Evolutionary conservation across 2,888 invertebrate species (phyloP).

Genomic region (Yponomeuta malinellus): DNA sequence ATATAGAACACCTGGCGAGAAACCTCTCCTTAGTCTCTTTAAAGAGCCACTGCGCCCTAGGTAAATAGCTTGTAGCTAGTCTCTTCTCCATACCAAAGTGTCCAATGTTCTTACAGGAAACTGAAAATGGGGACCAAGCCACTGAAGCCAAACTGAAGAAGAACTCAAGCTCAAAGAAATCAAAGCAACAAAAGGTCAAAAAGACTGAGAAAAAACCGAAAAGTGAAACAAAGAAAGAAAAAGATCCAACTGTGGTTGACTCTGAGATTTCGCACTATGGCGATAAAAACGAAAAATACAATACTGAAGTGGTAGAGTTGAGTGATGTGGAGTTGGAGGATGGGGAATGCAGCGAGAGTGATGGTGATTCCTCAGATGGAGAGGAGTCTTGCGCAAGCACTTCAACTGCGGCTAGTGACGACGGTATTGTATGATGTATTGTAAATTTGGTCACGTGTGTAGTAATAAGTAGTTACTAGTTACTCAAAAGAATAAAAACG

Average conservation of each 20-base stretch:
- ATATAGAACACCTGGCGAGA: constrained; percentile 66
- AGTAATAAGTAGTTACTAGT: too few species aligned
- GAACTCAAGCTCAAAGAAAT: constrained; percentile 34
- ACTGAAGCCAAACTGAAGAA: constrained; percentile 24
- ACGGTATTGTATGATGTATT: constrained; percentile 54
- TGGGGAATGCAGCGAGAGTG: constrained; percentile 79
- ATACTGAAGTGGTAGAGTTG: constrained; percentile 11
- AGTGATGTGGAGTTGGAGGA: constrained; percentile 67
- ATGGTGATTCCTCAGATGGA: constrained; percentile 35
- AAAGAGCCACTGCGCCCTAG: constrained; percentile 64
- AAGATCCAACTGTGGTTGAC: constrained; percentile 20
- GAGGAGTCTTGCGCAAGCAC: constrained; percentile 48
- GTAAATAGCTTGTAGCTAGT: constrained; percentile 62
- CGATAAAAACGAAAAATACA: neutral
- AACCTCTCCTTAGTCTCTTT: constrained; percentile 70
- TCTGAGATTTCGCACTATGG: neutral
- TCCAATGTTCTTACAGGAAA: constrained; percentile 66
- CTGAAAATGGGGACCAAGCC: constrained; percentile 32
- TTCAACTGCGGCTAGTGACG: constrained; percentile 56
- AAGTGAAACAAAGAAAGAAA: constrained; percentile 24
- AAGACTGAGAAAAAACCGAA: constrained; percentile 21
- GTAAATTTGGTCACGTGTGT: constrained; percentile 19
- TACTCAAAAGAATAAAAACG: too few species aligned
- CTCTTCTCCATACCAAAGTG: constrained; percentile 57
- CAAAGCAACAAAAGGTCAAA: constrained; percentile 33